phyloP scores from a whole-genome alignment of 1,140 invertebrate genomes.

The Calephelis nemesis region DNA sequence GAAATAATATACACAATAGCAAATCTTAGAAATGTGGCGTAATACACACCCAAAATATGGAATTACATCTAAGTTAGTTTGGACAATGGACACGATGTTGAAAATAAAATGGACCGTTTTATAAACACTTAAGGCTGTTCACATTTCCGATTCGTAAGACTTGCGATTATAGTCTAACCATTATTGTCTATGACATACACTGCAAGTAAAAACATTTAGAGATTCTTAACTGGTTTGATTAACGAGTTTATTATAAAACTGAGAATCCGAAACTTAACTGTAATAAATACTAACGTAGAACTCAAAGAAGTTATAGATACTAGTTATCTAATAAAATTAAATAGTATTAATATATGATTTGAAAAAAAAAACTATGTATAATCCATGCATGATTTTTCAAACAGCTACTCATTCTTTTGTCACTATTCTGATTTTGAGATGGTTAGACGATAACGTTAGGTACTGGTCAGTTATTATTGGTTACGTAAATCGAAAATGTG shows the following conservation, averaged over 20 bases:
- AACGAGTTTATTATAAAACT: too few species aligned
- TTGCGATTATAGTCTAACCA: background rate
- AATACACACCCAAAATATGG: slow-evolving; percentile 77
- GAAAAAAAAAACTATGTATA: too few species aligned
- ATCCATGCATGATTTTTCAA: too few species aligned
- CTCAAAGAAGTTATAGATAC: too few species aligned
- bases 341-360: too few species aligned
- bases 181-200: background rate
- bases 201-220: too few species aligned
- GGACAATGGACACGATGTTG: slow-evolving; percentile 74
- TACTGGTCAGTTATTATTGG: slow-evolving; percentile 24
- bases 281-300: too few species aligned
- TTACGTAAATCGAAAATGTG: background rate
- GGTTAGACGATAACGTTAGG: background rate
- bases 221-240: too few species aligned
- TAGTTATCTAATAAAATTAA: too few species aligned
- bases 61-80: slow-evolving; percentile 75
- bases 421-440: too few species aligned
- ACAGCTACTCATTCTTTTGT: too few species aligned
- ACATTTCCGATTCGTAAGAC: background rate
- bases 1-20: slow-evolving; percentile 78
- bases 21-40: slow-evolving; percentile 69
- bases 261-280: too few species aligned
- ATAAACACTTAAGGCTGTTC: slow-evolving; percentile 19
- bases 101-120: slow-evolving; percentile 66